These are phyloP conservation scores for Rapana venosa DNA, from an alignment of 2,888 invertebrate species.

Conservation along the genomic window DNA sequence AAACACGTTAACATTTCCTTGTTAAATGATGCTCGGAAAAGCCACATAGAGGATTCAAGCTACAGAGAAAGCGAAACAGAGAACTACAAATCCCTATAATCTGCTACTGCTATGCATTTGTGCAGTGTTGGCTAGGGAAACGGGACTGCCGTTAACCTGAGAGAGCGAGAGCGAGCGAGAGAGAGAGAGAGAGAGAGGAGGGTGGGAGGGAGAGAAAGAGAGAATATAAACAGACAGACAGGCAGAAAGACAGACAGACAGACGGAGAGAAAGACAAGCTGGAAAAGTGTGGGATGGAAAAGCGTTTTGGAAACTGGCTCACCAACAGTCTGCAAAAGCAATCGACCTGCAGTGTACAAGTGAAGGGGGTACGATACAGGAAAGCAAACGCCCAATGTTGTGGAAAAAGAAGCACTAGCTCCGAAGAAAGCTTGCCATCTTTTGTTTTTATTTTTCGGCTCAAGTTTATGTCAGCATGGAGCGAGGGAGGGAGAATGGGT, in stretches of 20 bases:
- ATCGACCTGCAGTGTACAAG: conserved; percentile 1
- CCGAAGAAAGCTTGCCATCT: neutral
- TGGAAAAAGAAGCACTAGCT: neutral
- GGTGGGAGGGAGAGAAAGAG: too few relatives aligned
- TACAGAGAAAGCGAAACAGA: too few relatives aligned
- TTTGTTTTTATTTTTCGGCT: neutral
- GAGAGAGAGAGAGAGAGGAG: too few relatives aligned
- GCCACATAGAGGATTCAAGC: neutral
- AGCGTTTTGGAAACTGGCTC: neutral
- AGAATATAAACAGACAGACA: neutral
- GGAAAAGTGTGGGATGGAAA: neutral
- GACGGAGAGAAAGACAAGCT: neutral
- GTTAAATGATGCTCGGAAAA: neutral
- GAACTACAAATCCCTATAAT: too few relatives aligned
- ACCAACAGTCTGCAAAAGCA: neutral
- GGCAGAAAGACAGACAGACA: neutral
- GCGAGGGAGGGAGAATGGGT: neutral
- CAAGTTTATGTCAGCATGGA: neutral
- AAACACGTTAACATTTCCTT: conserved; percentile 2
- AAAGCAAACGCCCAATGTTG: neutral
- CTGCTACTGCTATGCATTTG: too few relatives aligned
- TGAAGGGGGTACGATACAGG: neutral
- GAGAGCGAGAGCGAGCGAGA: too few relatives aligned
- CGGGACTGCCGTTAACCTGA: too few relatives aligned
- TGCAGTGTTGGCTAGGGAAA: too few relatives aligned